These are phyloP conservation scores for Hemiscyllium ocellatum DNA, from an alignment of 2,113 vertebrate species.

Conservation along the genomic window DNA sequence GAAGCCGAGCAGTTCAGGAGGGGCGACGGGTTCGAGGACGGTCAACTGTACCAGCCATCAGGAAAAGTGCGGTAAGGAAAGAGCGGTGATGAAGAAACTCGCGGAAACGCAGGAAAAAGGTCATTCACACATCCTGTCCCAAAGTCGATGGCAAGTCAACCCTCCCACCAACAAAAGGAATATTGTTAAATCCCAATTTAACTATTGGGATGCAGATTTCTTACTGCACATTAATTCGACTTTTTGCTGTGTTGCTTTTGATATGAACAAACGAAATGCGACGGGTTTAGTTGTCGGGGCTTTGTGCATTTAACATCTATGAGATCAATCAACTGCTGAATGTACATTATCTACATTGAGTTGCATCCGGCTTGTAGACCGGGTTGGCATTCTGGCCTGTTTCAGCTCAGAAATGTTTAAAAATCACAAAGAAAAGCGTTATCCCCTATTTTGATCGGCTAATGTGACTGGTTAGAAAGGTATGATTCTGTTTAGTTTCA, in stretches of 20 bases:
- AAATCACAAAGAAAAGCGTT: neutral
- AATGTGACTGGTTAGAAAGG: neutral
- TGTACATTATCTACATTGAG: neutral
- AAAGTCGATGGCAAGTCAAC: neutral
- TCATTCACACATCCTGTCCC: neutral
- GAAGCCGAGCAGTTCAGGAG: neutral
- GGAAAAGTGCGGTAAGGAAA: neutral
- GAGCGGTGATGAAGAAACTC: neutral
- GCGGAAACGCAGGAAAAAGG: neutral
- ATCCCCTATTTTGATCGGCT: neutral
- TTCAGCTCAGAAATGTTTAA: too few species aligned
- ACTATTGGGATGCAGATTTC: too few species aligned
- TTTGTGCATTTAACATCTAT: neutral
- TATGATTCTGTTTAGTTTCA: neutral
- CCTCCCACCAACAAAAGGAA: neutral
- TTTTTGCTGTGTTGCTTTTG: neutral
- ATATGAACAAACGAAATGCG: neutral
- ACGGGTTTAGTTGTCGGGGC: neutral
- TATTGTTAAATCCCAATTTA: too few species aligned
- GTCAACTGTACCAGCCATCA: neutral
- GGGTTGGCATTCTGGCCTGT: neutral
- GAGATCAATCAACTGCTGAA: neutral
- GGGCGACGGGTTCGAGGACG: neutral
- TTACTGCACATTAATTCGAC: neutral
- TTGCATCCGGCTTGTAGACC: neutral